phyloP scores from a whole-genome alignment of 1,140 invertebrate species.

The Leptopilina boulardi region DNA sequence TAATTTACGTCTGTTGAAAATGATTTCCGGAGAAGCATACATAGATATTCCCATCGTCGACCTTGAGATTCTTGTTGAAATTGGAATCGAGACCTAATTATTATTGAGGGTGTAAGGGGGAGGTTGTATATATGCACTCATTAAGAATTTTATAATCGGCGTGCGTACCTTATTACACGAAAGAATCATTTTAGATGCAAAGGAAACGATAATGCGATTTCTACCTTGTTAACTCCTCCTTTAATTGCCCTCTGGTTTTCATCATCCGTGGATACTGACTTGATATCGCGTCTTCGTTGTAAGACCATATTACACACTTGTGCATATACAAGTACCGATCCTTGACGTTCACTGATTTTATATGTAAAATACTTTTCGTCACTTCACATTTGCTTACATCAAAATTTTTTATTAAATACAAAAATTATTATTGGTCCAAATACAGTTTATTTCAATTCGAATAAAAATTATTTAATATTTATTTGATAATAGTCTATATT shows the following conservation, averaged over 20 bases:
- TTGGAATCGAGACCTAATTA: slow-evolving; percentile 19
- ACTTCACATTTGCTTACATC: background rate
- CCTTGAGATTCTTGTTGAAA: background rate
- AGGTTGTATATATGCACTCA: background rate
- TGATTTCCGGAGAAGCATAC: slow-evolving; percentile 11
- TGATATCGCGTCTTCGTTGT: slow-evolving; percentile 51
- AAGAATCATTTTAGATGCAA: slow-evolving; percentile 27
- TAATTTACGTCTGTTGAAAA: slow-evolving; percentile 3
- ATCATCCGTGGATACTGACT: slow-evolving; percentile 64
- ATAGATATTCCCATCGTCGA: background rate
- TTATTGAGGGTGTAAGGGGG: background rate
- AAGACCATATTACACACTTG: slow-evolving; percentile 35
- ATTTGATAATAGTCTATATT: too few relatives aligned
- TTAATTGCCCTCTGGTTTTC: slow-evolving; percentile 70
- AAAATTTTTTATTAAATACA: too few relatives aligned
- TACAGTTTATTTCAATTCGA: too few relatives aligned
- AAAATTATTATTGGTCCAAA: too few relatives aligned
- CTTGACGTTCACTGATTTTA: background rate
- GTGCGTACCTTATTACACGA: slow-evolving; percentile 17
- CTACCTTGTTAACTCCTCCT: slow-evolving; percentile 50
- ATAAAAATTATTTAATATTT: too few relatives aligned
- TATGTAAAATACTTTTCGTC: background rate
- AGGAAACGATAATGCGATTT: slow-evolving; percentile 16
- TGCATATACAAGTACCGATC: slow-evolving; percentile 19
- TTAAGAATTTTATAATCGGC: background rate